Percentiles rank a stretch among this genome's conserved stretches.
phyloP scores from a whole-genome alignment of 1,140 invertebrate genomes.

The Battus philenor region DNA sequence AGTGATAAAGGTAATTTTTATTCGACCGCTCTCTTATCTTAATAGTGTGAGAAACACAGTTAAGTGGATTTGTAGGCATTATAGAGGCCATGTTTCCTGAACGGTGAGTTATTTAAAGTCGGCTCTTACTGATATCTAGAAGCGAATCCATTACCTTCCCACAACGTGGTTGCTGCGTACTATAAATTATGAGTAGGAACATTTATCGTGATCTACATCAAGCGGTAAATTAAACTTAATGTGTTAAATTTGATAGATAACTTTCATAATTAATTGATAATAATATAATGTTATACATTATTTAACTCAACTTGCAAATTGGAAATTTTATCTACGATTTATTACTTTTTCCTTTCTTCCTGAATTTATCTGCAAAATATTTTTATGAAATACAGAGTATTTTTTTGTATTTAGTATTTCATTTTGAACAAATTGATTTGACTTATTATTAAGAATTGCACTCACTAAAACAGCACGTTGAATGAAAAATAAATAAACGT shows the following conservation, averaged over 20 bases:
- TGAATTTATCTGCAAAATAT: no score
- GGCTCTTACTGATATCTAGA: conserved; percentile 48
- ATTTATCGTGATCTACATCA: conserved; percentile 63
- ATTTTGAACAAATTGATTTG: no score
- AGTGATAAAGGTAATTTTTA: conserved; percentile 52
- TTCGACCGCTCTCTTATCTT: conserved; percentile 50
- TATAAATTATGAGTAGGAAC: conserved; percentile 61
- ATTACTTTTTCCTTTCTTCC: no score
- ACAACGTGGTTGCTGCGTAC: conserved; percentile 50
- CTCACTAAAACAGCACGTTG: no score
- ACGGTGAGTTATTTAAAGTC: conserved; percentile 68
- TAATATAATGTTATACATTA: no score
- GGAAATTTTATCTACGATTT: no score
- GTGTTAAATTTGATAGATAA: not conserved
- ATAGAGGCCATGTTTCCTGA: conserved; percentile 55
- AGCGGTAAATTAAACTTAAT: conserved; percentile 36
- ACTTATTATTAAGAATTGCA: no score
- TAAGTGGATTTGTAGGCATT: conserved; percentile 60
- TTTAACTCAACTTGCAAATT: no score
- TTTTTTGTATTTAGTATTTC: no score
- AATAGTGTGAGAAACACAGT: conserved; percentile 58
- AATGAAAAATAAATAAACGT: no score
- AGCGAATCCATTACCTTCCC: conserved; percentile 60
- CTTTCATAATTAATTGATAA: not conserved
- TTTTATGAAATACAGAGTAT: no score